These are phyloP conservation scores for Xenopus petersii DNA, from an alignment of 2,797 vertebrate genomes.

Conservation along the genomic window DNA sequence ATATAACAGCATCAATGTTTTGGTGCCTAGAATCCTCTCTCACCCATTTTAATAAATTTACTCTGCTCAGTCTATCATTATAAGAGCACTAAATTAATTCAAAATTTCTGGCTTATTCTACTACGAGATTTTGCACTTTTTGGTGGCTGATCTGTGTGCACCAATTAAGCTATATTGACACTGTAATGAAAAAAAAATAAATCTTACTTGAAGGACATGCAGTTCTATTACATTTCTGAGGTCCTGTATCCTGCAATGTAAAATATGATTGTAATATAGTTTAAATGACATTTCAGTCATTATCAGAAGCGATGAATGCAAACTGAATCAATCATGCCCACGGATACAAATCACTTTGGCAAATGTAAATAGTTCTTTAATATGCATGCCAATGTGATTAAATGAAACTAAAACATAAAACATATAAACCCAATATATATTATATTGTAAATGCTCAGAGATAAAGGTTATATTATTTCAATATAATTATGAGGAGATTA, in stretches of 20 bases:
- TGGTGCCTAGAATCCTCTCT: too few relatives aligned
- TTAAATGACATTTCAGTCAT: slow-evolving; percentile 26
- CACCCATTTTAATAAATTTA: too few relatives aligned
- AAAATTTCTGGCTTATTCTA: neutral
- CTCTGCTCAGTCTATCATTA: too few relatives aligned
- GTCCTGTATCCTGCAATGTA: slow-evolving; percentile 31
- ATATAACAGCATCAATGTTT: too few relatives aligned
- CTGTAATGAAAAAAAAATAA: slow-evolving; percentile 19
- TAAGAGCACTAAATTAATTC: too few relatives aligned
- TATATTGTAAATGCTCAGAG: slow-evolving; percentile 1
- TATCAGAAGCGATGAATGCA: neutral
- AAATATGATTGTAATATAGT: slow-evolving; percentile 37
- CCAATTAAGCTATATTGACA: slow-evolving; percentile 12
- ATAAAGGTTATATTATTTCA: slow-evolving; percentile 1
- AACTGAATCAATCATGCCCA: neutral
- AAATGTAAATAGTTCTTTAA: slow-evolving; percentile 11
- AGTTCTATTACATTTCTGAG: neutral
- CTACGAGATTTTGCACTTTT: slow-evolving; percentile 35
- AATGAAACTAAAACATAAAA: slow-evolving; percentile 1
- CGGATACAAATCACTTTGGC: neutral
- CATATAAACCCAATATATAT: neutral
- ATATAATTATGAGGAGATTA: neutral
- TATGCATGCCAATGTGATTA: neutral
- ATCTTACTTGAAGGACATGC: slow-evolving; percentile 42
- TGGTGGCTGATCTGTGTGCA: slow-evolving; percentile 13